Percentiles rank a stretch among this genome's conserved stretches.
Conservation (phyloP, 1,140 invertebrate genomes). For the Scaptomyza pallida region DNA sequence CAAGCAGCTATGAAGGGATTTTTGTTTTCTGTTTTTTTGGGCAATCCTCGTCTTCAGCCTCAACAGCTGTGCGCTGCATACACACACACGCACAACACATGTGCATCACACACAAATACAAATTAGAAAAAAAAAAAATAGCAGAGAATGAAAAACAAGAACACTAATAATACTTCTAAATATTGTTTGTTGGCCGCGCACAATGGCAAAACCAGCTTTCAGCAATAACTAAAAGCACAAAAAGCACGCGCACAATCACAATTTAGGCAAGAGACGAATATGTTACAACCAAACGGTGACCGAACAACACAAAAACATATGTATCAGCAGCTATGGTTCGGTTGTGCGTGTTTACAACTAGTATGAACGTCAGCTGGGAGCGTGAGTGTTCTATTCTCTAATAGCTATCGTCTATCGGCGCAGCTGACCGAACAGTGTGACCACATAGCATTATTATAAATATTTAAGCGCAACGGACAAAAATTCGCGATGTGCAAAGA, state of each 20-base stretch:
- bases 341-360: background rate
- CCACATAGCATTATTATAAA: background rate
- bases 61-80: constrained; percentile 5
- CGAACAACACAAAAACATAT: background rate
- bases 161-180: constrained; percentile 1
- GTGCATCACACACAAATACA: background rate
- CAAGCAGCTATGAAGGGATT: background rate
- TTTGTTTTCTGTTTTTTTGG: too few relatives aligned
- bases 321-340: background rate
- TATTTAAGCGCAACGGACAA: background rate
- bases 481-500: background rate
- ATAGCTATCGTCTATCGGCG: constrained; percentile 8
- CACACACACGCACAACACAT: background rate
- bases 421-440: background rate
- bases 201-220: background rate
- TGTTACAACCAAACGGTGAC: background rate
- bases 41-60: background rate
- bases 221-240: background rate
- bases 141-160: background rate
- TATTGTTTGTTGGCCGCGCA: background rate
- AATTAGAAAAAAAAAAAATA: background rate
- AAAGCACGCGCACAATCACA: constrained; percentile 5
- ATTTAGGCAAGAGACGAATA: background rate
- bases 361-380: background rate
- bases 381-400: background rate